Base-by-base conservation (phyloP, 23 tunicate species). In the Trididemnum clinides region DNA sequence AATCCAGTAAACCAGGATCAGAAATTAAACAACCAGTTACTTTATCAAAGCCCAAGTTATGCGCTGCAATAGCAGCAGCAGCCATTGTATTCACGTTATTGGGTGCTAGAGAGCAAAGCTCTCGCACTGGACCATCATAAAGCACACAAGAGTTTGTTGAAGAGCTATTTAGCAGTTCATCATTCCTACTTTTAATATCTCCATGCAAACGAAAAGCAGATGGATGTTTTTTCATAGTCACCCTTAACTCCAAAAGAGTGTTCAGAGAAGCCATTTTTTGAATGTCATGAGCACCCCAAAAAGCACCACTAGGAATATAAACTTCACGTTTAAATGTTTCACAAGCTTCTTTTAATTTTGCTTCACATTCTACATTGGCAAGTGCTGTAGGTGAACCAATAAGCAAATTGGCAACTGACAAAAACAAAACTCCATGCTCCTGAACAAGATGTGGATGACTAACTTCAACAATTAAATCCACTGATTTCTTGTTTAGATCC, bases 11-110 rank as follows among this genome's bases (percentile, higher is more conserved):
- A 30, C 64, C 58, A 62, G 85, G 83, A 50, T 92, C 97, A 28
- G 97, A 64, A 33, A 87, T 39, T 1, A 92, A 39, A 22, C 86
- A 78, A 15, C 97, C 97, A 1, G 77, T 50, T 23, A 92, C 97
- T 64, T 77, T 54, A 59, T 92, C 84, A 87, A 92, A 92, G 10
- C 97, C 97, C 31, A 92, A 39, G 57, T 77, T 92, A 34, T 77
- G 84, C 10, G 85, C 97, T 0, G 97, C 97, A 21, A 92, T 87
- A 12, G 89, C 82, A 37, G 91, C 97, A 0, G 86, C 91, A 20
- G 97, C 98, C 98, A 95, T 95, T 39, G 98, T 95, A 78, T 95
- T 95, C 20, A 95, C 98, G 37, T 95, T 95, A 36, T 86, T 87
- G 5, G 98, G 98, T 6, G 98, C 98, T 5, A 95, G 77, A 1